Evolutionary conservation across 1,140 invertebrate species (phyloP), one percentile per base, ranked within the genome.

Genomic region (Glomeris maerens): DNA sequence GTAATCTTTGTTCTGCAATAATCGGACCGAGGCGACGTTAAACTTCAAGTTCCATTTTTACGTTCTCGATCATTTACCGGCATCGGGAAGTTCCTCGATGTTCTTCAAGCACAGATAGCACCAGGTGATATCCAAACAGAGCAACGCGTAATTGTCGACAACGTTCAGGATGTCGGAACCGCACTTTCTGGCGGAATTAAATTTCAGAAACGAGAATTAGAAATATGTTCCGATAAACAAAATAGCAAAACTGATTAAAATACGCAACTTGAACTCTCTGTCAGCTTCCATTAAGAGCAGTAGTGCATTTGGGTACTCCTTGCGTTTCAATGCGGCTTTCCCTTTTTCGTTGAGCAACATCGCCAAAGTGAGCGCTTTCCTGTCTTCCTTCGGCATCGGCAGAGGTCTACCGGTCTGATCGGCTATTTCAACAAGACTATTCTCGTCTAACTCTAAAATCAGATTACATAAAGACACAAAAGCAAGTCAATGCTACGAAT

Each of bases 51-150:
- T n/a, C 5, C 29, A 45, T 46, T 17, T 49, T 3, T 20, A 49
- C 5, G 3, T 45, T 48, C 45, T 20, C 7, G n/a, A n/a, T 10
- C 31, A 49, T 40, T 17, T 55, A 64, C 63, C 66, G 2, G 81
- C 83, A 64, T 85, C 80, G 14, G 79, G 79, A 36, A 84, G 63
- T 50, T 82, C 75, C 17, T 72, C 69, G 20, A 85, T 70, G 62
- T 77, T 82, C 59, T 76, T 71, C 17, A 88, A 67, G 60, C 76
- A 77, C 26, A 86, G 68, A 69, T 87, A 88, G 65, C 83, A 84
- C 84, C 84, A 88, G 2, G 80, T 80, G 54, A 87, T 82, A 63
- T 88, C 84, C 56, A 88, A 66, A 64, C 84, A 81, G 3, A 88
- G 66, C 1, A 86, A 65, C 0, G 80, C 84, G 70, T 79, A 84